Conservation (phyloP, 2,888 invertebrate species). For the Oxytorus armatus region DNA sequence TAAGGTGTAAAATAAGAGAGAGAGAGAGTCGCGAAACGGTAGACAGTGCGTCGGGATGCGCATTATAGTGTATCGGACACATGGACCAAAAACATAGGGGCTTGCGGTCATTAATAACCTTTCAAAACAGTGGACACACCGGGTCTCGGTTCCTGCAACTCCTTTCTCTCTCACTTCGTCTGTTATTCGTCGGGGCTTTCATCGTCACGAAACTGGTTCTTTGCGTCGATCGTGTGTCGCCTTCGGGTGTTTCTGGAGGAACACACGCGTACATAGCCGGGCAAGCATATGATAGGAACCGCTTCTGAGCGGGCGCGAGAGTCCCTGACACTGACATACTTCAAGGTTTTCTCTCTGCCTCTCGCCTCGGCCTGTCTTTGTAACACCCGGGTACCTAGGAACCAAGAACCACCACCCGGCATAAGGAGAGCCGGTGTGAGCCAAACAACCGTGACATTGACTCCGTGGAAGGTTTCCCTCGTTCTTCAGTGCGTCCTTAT, state of each 20-base stretch:
- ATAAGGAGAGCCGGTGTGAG: constrained; percentile 40
- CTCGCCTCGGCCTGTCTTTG: constrained; percentile 61
- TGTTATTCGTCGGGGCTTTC: neutral
- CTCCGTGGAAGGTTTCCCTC: constrained; percentile 65
- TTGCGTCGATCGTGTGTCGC: constrained; percentile 50
- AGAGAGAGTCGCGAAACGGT: neutral
- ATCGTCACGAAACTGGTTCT: constrained; percentile 54
- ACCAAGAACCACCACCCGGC: constrained; percentile 25
- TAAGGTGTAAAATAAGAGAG: constrained; percentile 4
- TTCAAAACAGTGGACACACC: constrained; percentile 73
- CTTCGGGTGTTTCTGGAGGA: constrained; percentile 57
- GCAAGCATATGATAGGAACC: constrained; percentile 38
- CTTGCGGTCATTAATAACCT: constrained; percentile 76
- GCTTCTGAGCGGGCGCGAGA: constrained; percentile 69
- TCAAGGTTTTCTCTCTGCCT: constrained; percentile 76
- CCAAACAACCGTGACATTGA: constrained; percentile 77
- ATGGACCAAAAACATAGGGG: constrained; percentile 57
- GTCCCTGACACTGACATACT: constrained; percentile 82
- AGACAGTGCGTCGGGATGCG: constrained; percentile 3
- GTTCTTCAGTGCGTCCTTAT: constrained; percentile 10
- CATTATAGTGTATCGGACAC: constrained; percentile 35
- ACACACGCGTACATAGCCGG: constrained; percentile 8
- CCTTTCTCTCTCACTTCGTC: neutral
- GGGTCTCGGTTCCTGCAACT: neutral
- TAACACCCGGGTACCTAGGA: constrained; percentile 25